These are phyloP conservation scores for Pollimyrus isidori DNA, from an alignment of 2,113 vertebrate genomes.

Conservation along the genomic window DNA sequence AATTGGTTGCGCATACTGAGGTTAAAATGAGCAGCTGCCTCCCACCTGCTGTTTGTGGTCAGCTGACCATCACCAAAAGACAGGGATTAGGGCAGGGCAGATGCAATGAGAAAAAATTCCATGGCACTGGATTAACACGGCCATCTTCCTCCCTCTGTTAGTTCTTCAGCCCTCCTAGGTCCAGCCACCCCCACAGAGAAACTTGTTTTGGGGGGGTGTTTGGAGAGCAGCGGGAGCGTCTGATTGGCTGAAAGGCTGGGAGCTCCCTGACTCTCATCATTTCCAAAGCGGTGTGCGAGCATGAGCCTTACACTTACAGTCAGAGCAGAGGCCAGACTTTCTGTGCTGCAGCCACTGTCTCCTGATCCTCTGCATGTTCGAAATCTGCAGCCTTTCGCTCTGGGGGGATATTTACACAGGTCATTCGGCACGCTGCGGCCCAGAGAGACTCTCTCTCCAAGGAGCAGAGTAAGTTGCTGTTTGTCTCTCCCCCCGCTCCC, in stretches of 20 bases:
- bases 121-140: background rate
- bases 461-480: constrained; percentile 53
- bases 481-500: constrained; percentile 11
- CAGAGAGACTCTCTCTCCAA: constrained; percentile 29
- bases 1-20: background rate
- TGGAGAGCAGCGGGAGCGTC: background rate
- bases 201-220: constrained; percentile 34
- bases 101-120: background rate
- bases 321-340: constrained; percentile 47
- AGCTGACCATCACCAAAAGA: background rate
- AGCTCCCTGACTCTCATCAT: constrained; percentile 50
- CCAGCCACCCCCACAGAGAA: constrained; percentile 37
- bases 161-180: constrained; percentile 23
- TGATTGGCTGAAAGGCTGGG: constrained; percentile 51
- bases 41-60: background rate
- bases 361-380: background rate
- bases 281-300: constrained; percentile 52
- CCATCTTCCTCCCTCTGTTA: constrained; percentile 23
- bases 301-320: constrained; percentile 44
- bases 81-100: background rate
- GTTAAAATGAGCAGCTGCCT: background rate
- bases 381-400: constrained; percentile 20
- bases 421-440: constrained; percentile 23
- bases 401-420: constrained; percentile 33
- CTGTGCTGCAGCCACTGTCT: constrained; percentile 39